These are phyloP conservation scores for Lethenteron camtschaticum DNA, from an alignment of 2,113 vertebrate genomes.

Conservation along the genomic window DNA sequence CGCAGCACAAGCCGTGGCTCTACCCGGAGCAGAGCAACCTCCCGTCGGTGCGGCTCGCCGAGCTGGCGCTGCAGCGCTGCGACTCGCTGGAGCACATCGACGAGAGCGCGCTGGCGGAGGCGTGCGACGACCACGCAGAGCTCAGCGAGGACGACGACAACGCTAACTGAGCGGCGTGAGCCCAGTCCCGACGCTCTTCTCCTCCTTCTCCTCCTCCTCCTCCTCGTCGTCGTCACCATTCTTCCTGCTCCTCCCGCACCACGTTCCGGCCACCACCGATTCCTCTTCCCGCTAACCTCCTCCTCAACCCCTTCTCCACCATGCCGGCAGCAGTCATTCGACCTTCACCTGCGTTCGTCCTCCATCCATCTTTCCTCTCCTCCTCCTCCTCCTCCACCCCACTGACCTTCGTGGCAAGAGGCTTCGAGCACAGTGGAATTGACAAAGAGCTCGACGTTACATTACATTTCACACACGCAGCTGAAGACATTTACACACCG, in stretches of 20 bases:
- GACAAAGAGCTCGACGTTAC: no score
- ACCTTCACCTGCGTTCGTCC: not conserved
- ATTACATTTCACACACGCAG: no score
- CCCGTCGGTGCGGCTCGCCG: constrained; percentile 23
- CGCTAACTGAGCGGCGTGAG: not conserved
- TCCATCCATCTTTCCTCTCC: not conserved
- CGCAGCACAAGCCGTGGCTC: constrained; percentile 39
- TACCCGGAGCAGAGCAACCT: constrained; percentile 40
- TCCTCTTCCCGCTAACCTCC: no score
- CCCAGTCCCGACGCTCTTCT: not conserved
- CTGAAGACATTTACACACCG: no score
- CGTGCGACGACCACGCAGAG: constrained; percentile 23
- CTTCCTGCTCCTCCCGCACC: no score
- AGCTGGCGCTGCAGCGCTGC: constrained; percentile 29
- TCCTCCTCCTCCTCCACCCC: not conserved
- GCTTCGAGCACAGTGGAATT: no score
- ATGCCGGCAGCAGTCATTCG: no score
- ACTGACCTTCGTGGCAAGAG: no score
- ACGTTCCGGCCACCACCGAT: no score
- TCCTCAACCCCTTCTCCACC: no score
- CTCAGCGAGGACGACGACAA: constrained; percentile 34
- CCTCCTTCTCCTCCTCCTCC: not conserved
- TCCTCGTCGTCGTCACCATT: not conserved
- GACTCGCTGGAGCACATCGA: constrained; percentile 43
- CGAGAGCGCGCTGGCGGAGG: constrained; percentile 18